These are phyloP conservation scores for Linnaemya vulpina DNA, from an alignment of 2,888 invertebrate genomes.

Conservation along the genomic window DNA sequence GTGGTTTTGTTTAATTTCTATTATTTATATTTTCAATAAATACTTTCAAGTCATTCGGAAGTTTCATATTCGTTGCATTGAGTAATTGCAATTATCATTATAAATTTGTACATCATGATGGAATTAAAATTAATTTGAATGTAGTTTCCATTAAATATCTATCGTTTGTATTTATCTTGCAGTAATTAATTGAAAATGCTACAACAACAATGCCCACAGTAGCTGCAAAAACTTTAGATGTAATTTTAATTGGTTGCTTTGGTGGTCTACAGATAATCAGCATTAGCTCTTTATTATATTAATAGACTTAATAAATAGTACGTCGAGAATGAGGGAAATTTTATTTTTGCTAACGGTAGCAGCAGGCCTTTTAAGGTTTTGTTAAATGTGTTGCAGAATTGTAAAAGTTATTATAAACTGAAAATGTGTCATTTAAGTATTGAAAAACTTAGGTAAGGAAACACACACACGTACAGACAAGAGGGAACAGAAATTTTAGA, in stretches of 20 bases:
- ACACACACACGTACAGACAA: too few species aligned
- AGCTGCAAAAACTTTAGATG: conserved; percentile 6
- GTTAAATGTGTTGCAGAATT: too few species aligned
- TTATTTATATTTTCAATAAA: conserved; percentile 8
- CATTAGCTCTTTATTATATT: conserved; percentile 9
- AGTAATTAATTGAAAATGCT: conserved; percentile 36
- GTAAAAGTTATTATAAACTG: too few species aligned
- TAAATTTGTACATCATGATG: conserved; percentile 63
- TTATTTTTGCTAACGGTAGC: too few species aligned
- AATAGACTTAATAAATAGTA: conserved; percentile 1
- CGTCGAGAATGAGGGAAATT: background rate
- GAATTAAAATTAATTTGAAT: conserved; percentile 39
- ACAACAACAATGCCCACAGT: background rate
- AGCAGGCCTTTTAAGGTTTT: too few species aligned
- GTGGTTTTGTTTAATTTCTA: background rate
- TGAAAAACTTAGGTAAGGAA: too few species aligned
- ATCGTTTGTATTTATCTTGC: conserved; percentile 3
- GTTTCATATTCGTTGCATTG: conserved; percentile 52
- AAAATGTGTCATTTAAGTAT: too few species aligned
- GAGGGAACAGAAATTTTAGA: too few species aligned
- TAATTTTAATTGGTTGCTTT: conserved; percentile 13
- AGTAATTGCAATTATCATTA: conserved; percentile 65
- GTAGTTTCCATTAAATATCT: conserved; percentile 24
- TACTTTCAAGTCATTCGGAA: conserved; percentile 28
- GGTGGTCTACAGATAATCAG: conserved; percentile 20